Evolutionary conservation across 2,888 invertebrate genomes (phyloP).

Genomic region (Aplocera efformata): DNA sequence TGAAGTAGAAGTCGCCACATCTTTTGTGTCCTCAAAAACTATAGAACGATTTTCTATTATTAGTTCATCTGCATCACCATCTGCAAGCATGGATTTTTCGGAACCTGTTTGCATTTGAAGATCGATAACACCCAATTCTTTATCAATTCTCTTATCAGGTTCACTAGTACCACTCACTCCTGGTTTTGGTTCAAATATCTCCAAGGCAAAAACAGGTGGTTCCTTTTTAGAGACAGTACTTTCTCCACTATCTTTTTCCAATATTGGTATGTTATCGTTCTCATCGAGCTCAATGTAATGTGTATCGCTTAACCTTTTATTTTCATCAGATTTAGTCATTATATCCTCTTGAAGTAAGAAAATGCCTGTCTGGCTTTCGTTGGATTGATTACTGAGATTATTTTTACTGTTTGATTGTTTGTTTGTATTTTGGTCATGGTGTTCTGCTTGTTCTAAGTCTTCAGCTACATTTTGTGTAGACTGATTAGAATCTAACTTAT

Average conservation of each 20-base stretch:
- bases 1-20: constrained; percentile 15
- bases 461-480: too few species aligned
- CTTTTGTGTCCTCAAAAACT: neutral
- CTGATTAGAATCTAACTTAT: too few species aligned
- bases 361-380: constrained; percentile 23
- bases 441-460: too few species aligned
- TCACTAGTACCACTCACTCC: neutral
- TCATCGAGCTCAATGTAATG: constrained; percentile 9
- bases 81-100: neutral
- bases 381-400: constrained; percentile 1
- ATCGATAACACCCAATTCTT: constrained; percentile 1
- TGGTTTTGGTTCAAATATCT: constrained; percentile 20
- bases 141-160: neutral
- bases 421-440: neutral
- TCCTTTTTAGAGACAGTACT: constrained; percentile 9
- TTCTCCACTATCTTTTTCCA: neutral
- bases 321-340: constrained; percentile 29
- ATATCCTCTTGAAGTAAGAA: constrained; percentile 34
- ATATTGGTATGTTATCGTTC: constrained; percentile 1
- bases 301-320: constrained; percentile 15
- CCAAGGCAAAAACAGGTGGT: constrained; percentile 25
- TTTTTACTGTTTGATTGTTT: neutral
- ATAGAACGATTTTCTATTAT: too few species aligned
- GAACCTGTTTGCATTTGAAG: neutral
- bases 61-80: too few species aligned